These are phyloP conservation scores for Listrodromus nycthemerus DNA, from an alignment of 2,888 invertebrate species.

Conservation along the genomic window DNA sequence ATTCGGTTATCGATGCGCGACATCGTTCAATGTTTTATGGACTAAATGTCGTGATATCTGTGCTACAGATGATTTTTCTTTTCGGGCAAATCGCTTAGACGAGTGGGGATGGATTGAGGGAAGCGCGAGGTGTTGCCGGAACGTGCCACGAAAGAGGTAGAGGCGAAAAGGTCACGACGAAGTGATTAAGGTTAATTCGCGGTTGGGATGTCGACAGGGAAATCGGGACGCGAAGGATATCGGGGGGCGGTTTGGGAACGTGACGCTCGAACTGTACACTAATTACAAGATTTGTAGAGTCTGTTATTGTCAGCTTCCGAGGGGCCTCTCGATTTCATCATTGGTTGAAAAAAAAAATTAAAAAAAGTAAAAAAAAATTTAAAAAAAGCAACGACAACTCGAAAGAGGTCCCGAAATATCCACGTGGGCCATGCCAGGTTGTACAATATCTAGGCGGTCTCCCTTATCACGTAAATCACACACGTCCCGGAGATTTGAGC, in stretches of 20 bases:
- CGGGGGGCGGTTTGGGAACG: conserved; percentile 47
- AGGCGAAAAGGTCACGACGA: conserved; percentile 35
- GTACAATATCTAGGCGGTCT: conserved; percentile 19
- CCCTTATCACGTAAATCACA: conserved; percentile 77
- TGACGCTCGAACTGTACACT: conserved; percentile 81
- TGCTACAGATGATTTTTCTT: conserved; percentile 35
- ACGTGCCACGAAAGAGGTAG: conserved; percentile 65
- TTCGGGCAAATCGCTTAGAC: conserved; percentile 21
- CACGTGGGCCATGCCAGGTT: conserved; percentile 15
- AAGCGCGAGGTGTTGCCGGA: conserved; percentile 18
- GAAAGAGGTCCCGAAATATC: conserved; percentile 20
- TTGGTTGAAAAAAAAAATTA: background rate
- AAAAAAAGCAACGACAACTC: background rate
- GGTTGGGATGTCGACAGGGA: conserved; percentile 44
- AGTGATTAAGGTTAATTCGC: conserved; percentile 41
- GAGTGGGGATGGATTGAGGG: conserved; percentile 27
- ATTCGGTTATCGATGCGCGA: conserved; percentile 47
- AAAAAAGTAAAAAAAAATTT: background rate
- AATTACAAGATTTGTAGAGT: conserved; percentile 81
- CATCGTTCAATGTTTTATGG: conserved; percentile 48
- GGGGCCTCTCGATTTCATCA: conserved; percentile 33
- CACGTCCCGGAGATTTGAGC: conserved; percentile 82
- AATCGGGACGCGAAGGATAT: conserved; percentile 18
- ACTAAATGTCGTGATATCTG: conserved; percentile 57
- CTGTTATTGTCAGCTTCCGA: conserved; percentile 76